Evolutionary conservation across 2,888 invertebrate species (phyloP).

Genomic region (Melanophora roralis): DNA sequence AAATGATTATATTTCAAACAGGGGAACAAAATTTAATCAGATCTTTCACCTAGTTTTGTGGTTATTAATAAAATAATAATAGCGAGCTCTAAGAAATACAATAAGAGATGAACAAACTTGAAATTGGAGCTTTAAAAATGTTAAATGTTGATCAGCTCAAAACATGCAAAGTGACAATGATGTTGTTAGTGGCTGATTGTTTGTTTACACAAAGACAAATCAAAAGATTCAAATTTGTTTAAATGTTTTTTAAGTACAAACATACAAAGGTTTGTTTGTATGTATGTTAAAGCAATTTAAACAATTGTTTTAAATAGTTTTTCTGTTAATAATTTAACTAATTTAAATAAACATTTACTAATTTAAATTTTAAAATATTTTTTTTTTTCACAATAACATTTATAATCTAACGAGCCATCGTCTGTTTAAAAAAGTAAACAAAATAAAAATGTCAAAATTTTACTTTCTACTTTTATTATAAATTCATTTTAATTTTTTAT

Average conservation of each 20-base stretch:
- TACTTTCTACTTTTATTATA: too few species aligned
- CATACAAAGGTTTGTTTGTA: not conserved
- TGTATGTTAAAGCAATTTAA: not conserved
- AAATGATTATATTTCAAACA: not conserved
- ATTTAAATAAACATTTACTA: conserved; percentile 34
- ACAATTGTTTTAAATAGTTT: too few species aligned
- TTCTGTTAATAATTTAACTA: not conserved
- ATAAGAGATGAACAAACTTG: not conserved
- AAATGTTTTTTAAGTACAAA: not conserved
- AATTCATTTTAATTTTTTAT: too few species aligned
- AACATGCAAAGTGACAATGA: conserved; percentile 17
- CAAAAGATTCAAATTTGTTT: too few species aligned
- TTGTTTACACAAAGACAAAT: not conserved
- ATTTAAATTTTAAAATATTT: not conserved
- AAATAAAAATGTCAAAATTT: too few species aligned
- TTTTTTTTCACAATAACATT: too few species aligned
- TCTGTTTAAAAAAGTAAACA: too few species aligned
- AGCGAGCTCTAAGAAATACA: conserved; percentile 25
- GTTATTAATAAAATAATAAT: conserved; percentile 53
- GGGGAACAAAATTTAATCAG: not conserved
- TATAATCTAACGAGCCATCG: not conserved
- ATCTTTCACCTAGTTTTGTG: conserved; percentile 57
- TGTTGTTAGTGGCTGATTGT: not conserved
- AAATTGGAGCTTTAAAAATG: conserved; percentile 28
- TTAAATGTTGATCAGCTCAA: conserved; percentile 11